phyloP scores from a whole-genome alignment of 2,113 vertebrate genomes.

The Acrocephalus kingi region DNA sequence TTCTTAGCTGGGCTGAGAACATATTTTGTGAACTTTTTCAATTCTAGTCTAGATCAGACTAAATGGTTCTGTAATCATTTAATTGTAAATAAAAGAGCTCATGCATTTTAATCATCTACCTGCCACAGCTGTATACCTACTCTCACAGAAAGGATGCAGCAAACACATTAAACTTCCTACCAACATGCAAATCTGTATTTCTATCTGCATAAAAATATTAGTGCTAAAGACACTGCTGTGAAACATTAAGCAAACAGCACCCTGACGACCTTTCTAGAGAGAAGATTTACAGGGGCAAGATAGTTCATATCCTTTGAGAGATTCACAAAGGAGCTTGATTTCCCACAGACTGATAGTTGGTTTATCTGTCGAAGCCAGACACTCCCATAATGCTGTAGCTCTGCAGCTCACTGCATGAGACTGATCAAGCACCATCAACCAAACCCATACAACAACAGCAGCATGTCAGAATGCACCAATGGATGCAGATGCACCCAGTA shows the following conservation, averaged over 20 bases:
- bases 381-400: not conserved
- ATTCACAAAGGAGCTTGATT: not conserved
- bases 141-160: not conserved
- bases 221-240: not conserved
- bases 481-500: not conserved
- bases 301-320: not conserved
- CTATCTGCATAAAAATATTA: not conserved
- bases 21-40: not conserved
- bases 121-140: not conserved
- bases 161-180: not conserved
- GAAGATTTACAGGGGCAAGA: not conserved
- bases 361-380: not conserved
- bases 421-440: not conserved
- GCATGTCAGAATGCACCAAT: accelerated
- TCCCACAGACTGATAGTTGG: not conserved
- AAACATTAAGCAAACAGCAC: not conserved
- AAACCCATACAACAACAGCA: not conserved
- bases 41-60: not conserved
- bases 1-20: not conserved
- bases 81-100: not conserved
- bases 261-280: not conserved
- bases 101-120: not conserved
- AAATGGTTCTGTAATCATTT: not conserved
- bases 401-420: not conserved
- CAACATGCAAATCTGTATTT: not conserved